Conservation (phyloP, 1,140 invertebrate genomes). For the Dufourea novaeangliae region DNA sequence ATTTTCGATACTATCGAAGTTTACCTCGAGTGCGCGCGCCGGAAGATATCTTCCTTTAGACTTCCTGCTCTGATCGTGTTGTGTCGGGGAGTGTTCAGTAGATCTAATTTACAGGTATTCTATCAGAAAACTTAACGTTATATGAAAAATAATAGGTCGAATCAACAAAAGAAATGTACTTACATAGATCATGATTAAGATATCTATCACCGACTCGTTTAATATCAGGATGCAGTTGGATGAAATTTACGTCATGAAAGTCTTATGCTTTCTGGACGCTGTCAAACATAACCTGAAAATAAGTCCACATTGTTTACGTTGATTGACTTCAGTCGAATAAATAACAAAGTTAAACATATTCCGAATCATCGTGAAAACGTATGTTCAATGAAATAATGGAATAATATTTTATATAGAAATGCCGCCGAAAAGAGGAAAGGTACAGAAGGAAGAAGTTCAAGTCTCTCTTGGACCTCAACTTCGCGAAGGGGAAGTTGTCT, state of each 20-base stretch:
- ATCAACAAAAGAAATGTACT: background rate
- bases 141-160: slow-evolving; percentile 54
- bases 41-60: slow-evolving; percentile 40
- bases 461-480: slow-evolving; percentile 98
- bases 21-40: background rate
- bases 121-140: slow-evolving; percentile 14
- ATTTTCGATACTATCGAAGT: slow-evolving; percentile 45
- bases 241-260: slow-evolving; percentile 42
- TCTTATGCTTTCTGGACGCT: slow-evolving; percentile 22
- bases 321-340: background rate
- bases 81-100: slow-evolving; percentile 32
- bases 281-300: slow-evolving; percentile 56
- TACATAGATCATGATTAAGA: background rate
- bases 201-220: slow-evolving; percentile 1
- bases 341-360: background rate
- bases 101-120: slow-evolving; percentile 55
- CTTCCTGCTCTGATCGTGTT: slow-evolving; percentile 48
- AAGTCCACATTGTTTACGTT: slow-evolving; percentile 23
- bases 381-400: slow-evolving; percentile 12
- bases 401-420: slow-evolving; percentile 83
- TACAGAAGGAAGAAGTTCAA: slow-evolving; percentile 97
- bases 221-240: slow-evolving; percentile 62
- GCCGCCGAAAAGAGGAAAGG: slow-evolving; percentile 99
- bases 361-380: background rate
- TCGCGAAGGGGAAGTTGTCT: slow-evolving; percentile 97